Conservation (phyloP, 2,797 vertebrate species). For the Hydrophis major region DNA sequence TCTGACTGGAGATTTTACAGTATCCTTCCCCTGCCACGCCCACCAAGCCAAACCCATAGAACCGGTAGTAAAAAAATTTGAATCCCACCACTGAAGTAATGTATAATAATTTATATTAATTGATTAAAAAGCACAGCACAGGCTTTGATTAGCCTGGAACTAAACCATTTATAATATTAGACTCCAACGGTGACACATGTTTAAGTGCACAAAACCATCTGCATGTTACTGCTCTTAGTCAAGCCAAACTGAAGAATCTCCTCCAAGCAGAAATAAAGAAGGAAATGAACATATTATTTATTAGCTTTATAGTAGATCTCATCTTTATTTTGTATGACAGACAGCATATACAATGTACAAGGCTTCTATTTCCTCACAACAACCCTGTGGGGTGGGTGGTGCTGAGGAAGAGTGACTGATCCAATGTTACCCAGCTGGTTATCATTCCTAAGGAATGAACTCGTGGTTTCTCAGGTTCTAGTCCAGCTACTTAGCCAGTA, state of each 20-base stretch:
- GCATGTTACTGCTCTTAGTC: not conserved
- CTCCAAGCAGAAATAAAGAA: not conserved
- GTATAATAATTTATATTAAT: not conserved
- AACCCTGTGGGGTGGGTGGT: not conserved
- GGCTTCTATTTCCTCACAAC: not conserved
- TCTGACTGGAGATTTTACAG: too few species aligned
- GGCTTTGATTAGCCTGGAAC: not conserved
- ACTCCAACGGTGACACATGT: not conserved
- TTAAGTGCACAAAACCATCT: not conserved
- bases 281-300: not conserved
- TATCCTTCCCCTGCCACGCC: too few species aligned
- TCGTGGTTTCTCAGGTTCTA: not conserved
- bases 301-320: not conserved
- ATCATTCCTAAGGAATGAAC: not conserved
- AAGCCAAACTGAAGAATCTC: not conserved
- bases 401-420: not conserved
- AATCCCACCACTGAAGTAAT: not conserved
- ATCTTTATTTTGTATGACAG: not conserved
- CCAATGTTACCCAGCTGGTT: not conserved
- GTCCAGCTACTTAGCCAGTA: not conserved
- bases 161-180: not conserved
- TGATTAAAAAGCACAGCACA: not conserved
- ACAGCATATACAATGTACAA: not conserved
- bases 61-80: too few species aligned
- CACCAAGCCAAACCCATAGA: too few species aligned